Base-by-base conservation (phyloP, 2,113 vertebrate species). In the Setophaga kirtlandii region DNA sequence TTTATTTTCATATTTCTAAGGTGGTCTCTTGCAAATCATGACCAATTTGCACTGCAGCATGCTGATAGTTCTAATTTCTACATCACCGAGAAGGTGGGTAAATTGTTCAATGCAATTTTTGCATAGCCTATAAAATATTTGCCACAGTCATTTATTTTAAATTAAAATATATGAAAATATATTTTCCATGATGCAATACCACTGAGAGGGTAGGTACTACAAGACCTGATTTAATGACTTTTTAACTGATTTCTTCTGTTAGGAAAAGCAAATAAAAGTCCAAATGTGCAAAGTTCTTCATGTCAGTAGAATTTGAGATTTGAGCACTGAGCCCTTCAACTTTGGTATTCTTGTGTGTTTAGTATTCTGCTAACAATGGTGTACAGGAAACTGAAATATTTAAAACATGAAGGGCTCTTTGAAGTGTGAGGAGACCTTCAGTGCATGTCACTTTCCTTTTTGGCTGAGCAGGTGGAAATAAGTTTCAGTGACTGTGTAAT, bases 11-110 rank as follows among this genome's bases (percentile, higher is more conserved):
- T 98, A 76, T 97, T 92, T 95, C 96, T 89, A 89, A 99, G 99
- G 94, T 99, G 99, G 99, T 99, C 99, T 74, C 96, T 99, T 93
- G 96, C 98, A 94, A 99, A 98, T 97, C 98, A 98, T 64, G 99
- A 99, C 94, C 98, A 98, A 90, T 99, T 98, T 96, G 99, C 99
- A 41, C 98, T 99, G 96, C 99, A 99, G 94, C 98, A 99, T 79
- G 99, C 99, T 8, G 99, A 99, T 55, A 96, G 98, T 30, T 99
- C 99, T 27, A 99, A 99, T 97, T 99, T 99, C 97, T 99, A 99
- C 96, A 99, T 99, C 97, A 99, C 99, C 1, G 99, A 99, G 97
- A 99, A 99, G 99, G 99, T 99, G 97, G 82, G 93, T 95, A 81
- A 50, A n/a, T 65, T 9, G 1, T 64, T 94, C 63, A 58, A 50